Base-by-base conservation (phyloP, 2,888 invertebrate genomes). In the Heliconius ethilla region DNA sequence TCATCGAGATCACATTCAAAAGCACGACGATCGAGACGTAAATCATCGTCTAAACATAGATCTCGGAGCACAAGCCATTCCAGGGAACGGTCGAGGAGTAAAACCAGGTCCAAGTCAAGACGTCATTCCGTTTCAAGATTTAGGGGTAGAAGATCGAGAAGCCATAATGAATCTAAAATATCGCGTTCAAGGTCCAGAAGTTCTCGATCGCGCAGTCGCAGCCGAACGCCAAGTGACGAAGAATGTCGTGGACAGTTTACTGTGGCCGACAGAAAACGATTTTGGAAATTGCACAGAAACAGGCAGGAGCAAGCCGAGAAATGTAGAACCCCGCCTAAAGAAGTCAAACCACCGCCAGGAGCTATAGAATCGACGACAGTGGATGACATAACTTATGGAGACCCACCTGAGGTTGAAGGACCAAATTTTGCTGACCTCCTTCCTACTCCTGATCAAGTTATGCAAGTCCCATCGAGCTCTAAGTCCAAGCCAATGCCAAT, bases 401-500 rank as follows among this genome's bases (percentile, higher is more conserved):
- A 87, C 75, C 94, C 94, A 5, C 94, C 94, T 5, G 94, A 94
- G 82, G 87, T 94, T 0, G 94, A 92, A 82, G 94, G 94, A 0
- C 94, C 91, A 0, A 94, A 94, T 81, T 94, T 91, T 82, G 94
- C 92, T 1, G 94, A 94, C 75, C 82, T 92, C 3, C 82, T 92
- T 10, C 88, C 87, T 0, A 82, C 88, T 2, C 82, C 87, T 6
- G 89, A 89, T 29, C 92, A 92, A 82, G 86, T 90, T 0, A 86
- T 85, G 5, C 85, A 86, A 63, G 85, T 87, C 5, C 82, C 87
- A n/a, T 89, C 91, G 3, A 84, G 89, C 7, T 92, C 95, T 76
- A 95, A 94, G 77, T 90, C 94, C 5, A 95, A 95, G 22, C 87
- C 94, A 40, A 92, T 95, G 59, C 92, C 95, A 69, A 96, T 97